phyloP scores from a whole-genome alignment of 1,140 invertebrate species.

The Nymphalis io region DNA sequence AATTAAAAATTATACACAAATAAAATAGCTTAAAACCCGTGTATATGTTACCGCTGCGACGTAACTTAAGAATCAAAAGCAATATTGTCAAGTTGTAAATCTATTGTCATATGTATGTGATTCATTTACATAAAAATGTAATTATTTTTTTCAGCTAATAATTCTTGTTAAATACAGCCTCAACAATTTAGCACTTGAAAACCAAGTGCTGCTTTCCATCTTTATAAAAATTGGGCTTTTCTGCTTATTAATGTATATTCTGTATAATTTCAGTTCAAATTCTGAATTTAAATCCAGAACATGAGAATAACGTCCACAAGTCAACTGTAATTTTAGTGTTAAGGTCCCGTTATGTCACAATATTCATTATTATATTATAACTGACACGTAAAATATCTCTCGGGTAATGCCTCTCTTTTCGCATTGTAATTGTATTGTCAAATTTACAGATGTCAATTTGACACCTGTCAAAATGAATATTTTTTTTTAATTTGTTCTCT shows the following conservation, averaged over 20 bases:
- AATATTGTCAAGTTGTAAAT: no score
- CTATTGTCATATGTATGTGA: no score
- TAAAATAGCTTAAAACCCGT: no score
- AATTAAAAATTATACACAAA: neutral
- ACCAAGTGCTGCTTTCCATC: no score
- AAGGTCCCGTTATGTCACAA: conserved; percentile 26
- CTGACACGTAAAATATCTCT: conserved; percentile 2
- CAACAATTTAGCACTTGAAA: no score
- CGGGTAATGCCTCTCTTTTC: neutral
- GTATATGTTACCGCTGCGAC: no score
- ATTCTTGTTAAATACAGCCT: no score
- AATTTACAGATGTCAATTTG: neutral
- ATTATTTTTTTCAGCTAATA: no score
- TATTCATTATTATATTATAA: conserved; percentile 6
- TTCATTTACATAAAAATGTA: no score
- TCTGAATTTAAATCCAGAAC: neutral
- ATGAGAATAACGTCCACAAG: conserved; percentile 24
- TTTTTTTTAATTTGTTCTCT: neutral
- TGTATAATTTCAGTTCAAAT: neutral
- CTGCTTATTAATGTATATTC: neutral
- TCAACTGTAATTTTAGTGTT: conserved; percentile 16
- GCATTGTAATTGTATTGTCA: neutral
- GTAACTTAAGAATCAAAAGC: no score
- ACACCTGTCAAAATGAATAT: neutral
- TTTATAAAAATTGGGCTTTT: no score